Evolutionary conservation across 2,797 vertebrate species (phyloP).

Genomic region (Pogonophryne albipinna): DNA sequence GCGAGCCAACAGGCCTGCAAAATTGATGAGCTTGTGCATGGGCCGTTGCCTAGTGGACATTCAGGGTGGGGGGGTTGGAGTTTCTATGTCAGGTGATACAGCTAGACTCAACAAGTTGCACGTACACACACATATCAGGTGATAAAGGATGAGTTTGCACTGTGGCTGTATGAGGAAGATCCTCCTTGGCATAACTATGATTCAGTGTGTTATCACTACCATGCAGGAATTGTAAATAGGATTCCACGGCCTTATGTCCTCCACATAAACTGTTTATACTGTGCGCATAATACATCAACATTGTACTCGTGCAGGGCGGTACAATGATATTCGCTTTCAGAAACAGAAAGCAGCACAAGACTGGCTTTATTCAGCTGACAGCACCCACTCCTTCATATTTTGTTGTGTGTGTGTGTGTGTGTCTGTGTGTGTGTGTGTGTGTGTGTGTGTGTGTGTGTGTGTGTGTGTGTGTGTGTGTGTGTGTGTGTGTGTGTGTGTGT

Average conservation of each 20-base stretch:
- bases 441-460: too few relatives aligned
- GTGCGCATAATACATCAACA: constrained; percentile 48
- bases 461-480: too few relatives aligned
- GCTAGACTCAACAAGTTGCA: constrained; percentile 55
- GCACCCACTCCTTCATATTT: constrained; percentile 9
- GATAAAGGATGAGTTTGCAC: constrained; percentile 34
- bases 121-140: constrained; percentile 56
- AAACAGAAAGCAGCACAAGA: constrained; percentile 9
- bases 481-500: too few relatives aligned
- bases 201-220: constrained; percentile 22
- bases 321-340: constrained; percentile 28
- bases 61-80: constrained; percentile 43
- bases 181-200: constrained; percentile 9
- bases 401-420: constrained; percentile 7
- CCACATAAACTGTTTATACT: constrained; percentile 53
- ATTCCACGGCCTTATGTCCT: constrained; percentile 14
- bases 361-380: constrained; percentile 16
- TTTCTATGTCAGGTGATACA: constrained; percentile 77
- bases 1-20: constrained; percentile 65
- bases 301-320: constrained; percentile 9
- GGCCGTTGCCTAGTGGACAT: constrained; percentile 71
- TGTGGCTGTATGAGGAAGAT: constrained; percentile 21
- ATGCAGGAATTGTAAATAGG: constrained; percentile 32
- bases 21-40: constrained; percentile 78
- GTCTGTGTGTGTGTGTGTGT: too few relatives aligned